These are phyloP conservation scores for Myopa tessellatipennis DNA, from an alignment of 2,888 invertebrate species.

Conservation along the genomic window DNA sequence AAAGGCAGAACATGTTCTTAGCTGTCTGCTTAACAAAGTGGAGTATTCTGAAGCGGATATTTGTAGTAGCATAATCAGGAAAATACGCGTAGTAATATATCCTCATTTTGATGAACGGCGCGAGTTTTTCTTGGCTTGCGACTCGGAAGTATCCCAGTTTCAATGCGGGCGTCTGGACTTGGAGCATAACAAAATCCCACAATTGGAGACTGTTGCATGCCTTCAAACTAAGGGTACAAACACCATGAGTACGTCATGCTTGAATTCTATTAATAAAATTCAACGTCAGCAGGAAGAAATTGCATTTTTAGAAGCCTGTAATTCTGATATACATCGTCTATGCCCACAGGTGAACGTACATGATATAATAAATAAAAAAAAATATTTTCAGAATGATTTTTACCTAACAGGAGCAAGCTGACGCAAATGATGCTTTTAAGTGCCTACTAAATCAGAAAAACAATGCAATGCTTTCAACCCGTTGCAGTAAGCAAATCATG, in stretches of 20 bases:
- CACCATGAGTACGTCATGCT: conserved; percentile 75
- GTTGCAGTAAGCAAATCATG: conserved; percentile 85
- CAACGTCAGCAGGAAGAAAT: conserved; percentile 93
- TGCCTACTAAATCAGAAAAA: conserved; percentile 88
- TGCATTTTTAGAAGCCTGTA: conserved; percentile 89
- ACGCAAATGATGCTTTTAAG: conserved; percentile 86
- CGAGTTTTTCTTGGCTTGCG: conserved; percentile 84
- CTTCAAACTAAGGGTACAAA: conserved; percentile 77
- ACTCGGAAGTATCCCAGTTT: conserved; percentile 77
- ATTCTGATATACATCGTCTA: conserved; percentile 81
- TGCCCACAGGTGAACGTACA: conserved; percentile 71
- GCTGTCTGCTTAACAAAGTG: conserved; percentile 53
- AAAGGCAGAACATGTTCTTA: conserved; percentile 57
- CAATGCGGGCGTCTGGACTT: conserved; percentile 83
- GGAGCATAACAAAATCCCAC: conserved; percentile 71
- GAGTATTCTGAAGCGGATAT: conserved; percentile 54
- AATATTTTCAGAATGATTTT: background rate
- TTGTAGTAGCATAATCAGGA: conserved; percentile 56
- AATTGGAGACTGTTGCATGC: conserved; percentile 86
- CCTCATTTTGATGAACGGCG: conserved; percentile 88
- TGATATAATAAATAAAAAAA: background rate
- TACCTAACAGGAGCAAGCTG: conserved; percentile 74
- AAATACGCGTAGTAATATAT: conserved; percentile 75
- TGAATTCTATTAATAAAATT: conserved; percentile 81
- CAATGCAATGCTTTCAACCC: conserved; percentile 73